A percentile compares a stretch with the other conserved stretches of the same genome.
Conservation (phyloP, 2,797 vertebrate genomes). For the Paramormyrops hopkinsi region DNA sequence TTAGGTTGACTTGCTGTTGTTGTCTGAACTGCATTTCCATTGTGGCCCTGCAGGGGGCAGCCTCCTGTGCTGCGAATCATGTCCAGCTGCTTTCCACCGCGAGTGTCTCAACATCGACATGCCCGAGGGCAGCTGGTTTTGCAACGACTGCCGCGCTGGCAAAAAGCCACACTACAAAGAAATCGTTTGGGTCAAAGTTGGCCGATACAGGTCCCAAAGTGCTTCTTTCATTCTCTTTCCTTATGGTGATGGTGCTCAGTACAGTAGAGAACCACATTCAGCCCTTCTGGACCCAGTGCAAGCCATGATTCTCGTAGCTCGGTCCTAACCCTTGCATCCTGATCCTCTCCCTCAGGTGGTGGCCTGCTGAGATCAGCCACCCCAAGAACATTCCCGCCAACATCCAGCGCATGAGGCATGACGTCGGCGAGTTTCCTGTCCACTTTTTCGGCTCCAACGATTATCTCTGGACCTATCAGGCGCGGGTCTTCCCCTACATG, state of each 20-base stretch:
- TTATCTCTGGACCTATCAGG: conserved; percentile 97
- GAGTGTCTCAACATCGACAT: conserved; percentile 98
- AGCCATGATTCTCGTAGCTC: neutral
- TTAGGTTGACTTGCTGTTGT: neutral
- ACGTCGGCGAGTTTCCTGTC: conserved; percentile 92
- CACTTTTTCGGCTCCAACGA: conserved; percentile 97
- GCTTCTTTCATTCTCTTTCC: neutral
- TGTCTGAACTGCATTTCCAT: neutral
- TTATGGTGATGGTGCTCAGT: neutral
- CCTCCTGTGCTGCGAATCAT: conserved; percentile 94
- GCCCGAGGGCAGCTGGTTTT: conserved; percentile 97
- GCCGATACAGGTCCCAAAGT: conserved; percentile 82
- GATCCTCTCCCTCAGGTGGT: conserved; percentile 70
- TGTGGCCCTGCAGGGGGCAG: conserved; percentile 74
- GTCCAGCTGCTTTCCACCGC: conserved; percentile 92
- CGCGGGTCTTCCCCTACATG: conserved; percentile 95
- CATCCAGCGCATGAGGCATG: conserved; percentile 91
- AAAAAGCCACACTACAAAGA: conserved; percentile 93
- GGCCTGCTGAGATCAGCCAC: conserved; percentile 95
- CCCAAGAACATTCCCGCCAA: conserved; percentile 88
- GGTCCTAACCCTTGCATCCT: neutral
- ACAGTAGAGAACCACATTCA: neutral
- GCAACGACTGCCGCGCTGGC: conserved; percentile 94
- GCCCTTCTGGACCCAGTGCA: neutral
- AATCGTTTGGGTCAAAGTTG: conserved; percentile 97